Evolutionary conservation across 2,888 invertebrate genomes (phyloP), one percentile per base, ranked within the genome.

Genomic region (Amorpha juglandis): DNA sequence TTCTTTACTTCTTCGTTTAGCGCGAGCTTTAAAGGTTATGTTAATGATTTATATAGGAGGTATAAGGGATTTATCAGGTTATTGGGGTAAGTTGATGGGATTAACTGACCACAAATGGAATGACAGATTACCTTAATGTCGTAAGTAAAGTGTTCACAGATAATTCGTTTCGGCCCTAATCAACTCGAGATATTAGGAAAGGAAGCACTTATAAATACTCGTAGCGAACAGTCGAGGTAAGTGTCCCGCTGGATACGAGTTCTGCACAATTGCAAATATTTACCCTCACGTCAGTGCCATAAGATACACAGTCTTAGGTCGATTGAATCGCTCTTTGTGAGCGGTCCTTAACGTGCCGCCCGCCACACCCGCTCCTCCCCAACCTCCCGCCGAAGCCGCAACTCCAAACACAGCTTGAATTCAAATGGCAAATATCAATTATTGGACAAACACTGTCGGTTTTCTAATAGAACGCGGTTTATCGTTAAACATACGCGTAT

Each of bases 391-490:
- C 64, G 69, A 72, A 71, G 72, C 74, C 73, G 70, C 71, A 68
- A 72, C 71, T 72, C 75, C 76, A 76, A 80, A 82, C 84, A 79
- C 83, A 74, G 79, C 76, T 79, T 82, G 88, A 87, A 88, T 89
- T 84, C 82, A 83, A 86, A 88, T 86, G 80, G 83, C 80, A 86
- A 87, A 87, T 88, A 88, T 83, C 86, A 87, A 86, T 86, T 86
- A 85, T 82, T 81, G 79, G 75, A 52, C 51, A 51, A 52, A 66
- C 47, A 52, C 62, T 62, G 51, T 33, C 11, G 63, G 38, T 19
- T 33, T 52, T 33, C 27, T 27, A 52, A 27, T 63, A 42, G 48
- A 27, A 42, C n/a, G 4, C n/a, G 11, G 7, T 52, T 64, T 58
- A 58, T 19, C 19, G 58, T 19, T 58, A 19, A 55, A 58, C 19